Evolutionary conservation across 2,113 vertebrate genomes (phyloP), one percentile per base, ranked within the genome.

Genomic region (Scolopax mira): DNA sequence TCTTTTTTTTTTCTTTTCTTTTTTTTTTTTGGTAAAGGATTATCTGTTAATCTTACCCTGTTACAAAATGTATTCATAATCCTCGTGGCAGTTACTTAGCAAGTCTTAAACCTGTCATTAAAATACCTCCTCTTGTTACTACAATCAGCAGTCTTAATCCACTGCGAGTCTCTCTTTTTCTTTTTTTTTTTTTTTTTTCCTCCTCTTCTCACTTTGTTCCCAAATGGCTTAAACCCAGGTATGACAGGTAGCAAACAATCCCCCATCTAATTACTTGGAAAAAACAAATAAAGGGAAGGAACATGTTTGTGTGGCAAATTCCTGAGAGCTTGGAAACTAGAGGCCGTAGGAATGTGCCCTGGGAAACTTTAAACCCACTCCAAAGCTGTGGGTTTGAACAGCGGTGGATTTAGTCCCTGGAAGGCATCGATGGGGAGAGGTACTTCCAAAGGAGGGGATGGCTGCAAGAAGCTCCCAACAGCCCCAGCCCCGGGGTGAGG

Each of bases 51-150:
- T 97, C 96, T 97, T 90, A 93, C 87, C 91, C 61, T 70, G 95
- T 94, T 97, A 96, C 77, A 89, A 61, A 92, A 89, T 64, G 57
- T 95, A 96, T 97, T 95, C 84, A 95, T 94, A 96, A 96, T 95
- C 88, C 87, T 95, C 77, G 51, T 74, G 85, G 88, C 94, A 96
- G 94, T 95, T 95, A 96, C 94, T 97, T 97, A 97, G 94, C 95
- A 98, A 97, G 90, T 98, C 96, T 98, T 98, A 98, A 98, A 97
- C 93, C 96, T 98, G 97, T 98, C 97, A 97, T 96, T 97, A 93
- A 96, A 74, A 30, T 87, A 88, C 66, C 60, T 95, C 88, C 88
- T 97, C 90, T 89, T 91, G 95, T 92, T 95, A 79, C 93, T 91
- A 96, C 91, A 87, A 96, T 95, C 95, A 96, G 82, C 92, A 92